Conservation (phyloP, 1,140 invertebrate genomes). For the Anadara kagoshimensis region DNA sequence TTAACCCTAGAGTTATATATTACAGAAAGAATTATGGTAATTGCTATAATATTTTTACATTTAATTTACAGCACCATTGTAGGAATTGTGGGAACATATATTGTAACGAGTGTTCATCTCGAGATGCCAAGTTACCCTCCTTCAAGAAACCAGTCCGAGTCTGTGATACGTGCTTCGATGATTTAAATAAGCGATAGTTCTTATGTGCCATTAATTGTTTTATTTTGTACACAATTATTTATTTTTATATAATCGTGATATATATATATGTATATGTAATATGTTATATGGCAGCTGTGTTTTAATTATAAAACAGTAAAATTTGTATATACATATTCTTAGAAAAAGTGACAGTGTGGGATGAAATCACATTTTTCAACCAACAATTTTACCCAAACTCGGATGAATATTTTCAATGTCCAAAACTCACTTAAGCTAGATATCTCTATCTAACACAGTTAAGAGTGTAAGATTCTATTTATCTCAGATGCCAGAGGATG, state of each 20-base stretch:
- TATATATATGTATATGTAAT: neutral
- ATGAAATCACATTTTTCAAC: no score
- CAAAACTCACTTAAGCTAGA: no score
- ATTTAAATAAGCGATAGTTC: constrained; percentile 41
- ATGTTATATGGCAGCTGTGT: neutral
- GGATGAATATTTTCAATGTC: no score
- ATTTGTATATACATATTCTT: no score
- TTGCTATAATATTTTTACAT: neutral
- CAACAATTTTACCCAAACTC: no score
- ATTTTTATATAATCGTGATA: neutral
- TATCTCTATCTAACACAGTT: no score
- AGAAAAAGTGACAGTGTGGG: no score
- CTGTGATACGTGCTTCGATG: constrained; percentile 85
- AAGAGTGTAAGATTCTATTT: no score
- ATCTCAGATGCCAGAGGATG: no score
- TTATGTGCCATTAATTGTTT: neutral
- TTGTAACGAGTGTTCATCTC: constrained; percentile 93
- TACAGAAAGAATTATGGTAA: neutral
- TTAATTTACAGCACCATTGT: constrained; percentile 80
- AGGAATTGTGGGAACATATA: constrained; percentile 96
- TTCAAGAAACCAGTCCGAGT: constrained; percentile 92
- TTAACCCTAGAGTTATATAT: neutral
- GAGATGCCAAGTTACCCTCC: constrained; percentile 86
- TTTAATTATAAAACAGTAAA: no score
- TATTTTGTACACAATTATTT: neutral